A percentile compares a stretch with the other conserved stretches of the same genome.
phyloP scores from a whole-genome alignment of 2,113 vertebrate species.

The Sphyrna mokarran region DNA sequence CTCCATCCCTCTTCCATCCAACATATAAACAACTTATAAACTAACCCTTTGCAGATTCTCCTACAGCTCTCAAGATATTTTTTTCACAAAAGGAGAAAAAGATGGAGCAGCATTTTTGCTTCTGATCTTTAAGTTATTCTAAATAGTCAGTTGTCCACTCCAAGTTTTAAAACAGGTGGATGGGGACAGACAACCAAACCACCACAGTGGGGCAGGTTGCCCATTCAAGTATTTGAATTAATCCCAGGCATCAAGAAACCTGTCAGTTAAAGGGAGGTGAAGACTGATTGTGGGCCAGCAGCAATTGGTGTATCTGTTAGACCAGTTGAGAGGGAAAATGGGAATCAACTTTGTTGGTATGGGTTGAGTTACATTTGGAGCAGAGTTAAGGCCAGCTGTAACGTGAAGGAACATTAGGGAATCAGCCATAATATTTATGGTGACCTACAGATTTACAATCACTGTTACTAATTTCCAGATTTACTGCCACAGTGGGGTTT shows the following conservation, averaged over 20 bases:
- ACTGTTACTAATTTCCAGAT: neutral
- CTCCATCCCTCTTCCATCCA: too few species aligned
- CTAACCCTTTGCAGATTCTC: neutral
- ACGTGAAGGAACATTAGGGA: neutral
- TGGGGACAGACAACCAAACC: neutral
- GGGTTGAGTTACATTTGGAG: neutral
- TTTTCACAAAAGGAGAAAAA: neutral
- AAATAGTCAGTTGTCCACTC: neutral
- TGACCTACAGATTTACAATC: neutral
- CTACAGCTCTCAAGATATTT: neutral
- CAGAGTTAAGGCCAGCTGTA: neutral
- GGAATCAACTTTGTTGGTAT: neutral
- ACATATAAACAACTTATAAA: neutral
- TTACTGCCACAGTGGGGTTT: neutral
- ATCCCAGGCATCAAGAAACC: neutral
- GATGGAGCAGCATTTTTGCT: neutral
- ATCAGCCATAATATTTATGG: neutral
- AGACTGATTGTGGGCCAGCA: neutral
- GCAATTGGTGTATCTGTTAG: neutral
- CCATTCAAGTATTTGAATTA: neutral
- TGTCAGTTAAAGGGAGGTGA: neutral
- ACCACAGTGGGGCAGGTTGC: neutral
- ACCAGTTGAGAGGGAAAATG: neutral
- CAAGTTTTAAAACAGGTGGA: neutral
- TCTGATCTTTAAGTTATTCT: neutral